Conservation (phyloP, 2,888 invertebrate species). For the Polyommatus iphigenia region DNA sequence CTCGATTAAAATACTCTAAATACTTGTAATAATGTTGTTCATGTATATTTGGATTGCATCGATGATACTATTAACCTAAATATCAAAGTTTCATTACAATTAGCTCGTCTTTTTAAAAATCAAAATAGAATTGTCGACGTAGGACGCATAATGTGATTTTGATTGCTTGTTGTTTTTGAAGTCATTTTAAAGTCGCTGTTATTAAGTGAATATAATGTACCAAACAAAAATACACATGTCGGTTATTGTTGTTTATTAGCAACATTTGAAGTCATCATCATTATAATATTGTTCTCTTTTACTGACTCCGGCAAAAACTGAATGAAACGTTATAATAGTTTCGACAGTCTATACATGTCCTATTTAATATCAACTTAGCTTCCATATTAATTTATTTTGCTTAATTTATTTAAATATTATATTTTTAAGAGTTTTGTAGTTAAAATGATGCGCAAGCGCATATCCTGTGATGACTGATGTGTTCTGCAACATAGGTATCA, state of each 20-base stretch:
- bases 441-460: neutral
- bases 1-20: conserved; percentile 21
- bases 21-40: conserved; percentile 17
- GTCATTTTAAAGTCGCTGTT: neutral
- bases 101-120: neutral
- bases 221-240: neutral
- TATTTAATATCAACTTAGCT: too few species aligned
- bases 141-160: neutral
- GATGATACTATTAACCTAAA: conserved; percentile 5
- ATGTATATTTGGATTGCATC: conserved; percentile 6
- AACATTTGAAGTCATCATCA: neutral
- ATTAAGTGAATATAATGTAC: neutral
- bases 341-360: too few species aligned
- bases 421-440: too few species aligned
- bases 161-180: neutral
- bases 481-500: neutral
- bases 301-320: too few species aligned
- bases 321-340: too few species aligned
- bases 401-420: too few species aligned
- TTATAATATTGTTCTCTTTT: neutral
- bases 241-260: neutral
- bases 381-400: too few species aligned
- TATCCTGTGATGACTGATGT: neutral
- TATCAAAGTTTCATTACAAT: neutral
- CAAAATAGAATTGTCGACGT: neutral